These are phyloP conservation scores for Gastracanthus pulcherrimus DNA, from an alignment of 2,888 invertebrate species.

Conservation along the genomic window DNA sequence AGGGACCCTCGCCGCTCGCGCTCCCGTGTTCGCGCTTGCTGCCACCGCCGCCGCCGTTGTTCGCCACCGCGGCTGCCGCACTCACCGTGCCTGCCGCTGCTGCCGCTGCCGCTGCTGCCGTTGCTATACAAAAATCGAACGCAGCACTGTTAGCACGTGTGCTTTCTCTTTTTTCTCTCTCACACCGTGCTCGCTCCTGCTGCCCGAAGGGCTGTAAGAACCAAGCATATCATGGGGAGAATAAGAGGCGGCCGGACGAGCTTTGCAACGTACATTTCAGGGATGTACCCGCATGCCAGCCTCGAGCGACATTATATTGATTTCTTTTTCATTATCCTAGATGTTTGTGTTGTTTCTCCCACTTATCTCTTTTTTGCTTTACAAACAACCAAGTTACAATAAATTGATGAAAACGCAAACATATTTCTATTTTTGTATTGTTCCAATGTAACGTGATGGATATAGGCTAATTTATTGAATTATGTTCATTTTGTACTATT, in stretches of 20 bases:
- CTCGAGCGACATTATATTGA: neutral
- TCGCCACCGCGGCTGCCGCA: slow-evolving; percentile 62
- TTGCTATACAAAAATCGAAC: slow-evolving; percentile 3
- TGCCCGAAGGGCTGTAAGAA: slow-evolving; percentile 16
- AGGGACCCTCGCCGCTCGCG: slow-evolving; percentile 64
- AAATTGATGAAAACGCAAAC: too few species aligned
- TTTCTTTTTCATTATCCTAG: neutral
- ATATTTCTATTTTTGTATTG: too few species aligned
- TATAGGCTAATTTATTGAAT: too few species aligned
- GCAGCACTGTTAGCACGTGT: neutral
- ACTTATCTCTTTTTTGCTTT: too few species aligned
- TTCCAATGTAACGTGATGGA: too few species aligned
- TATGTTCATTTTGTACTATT: too few species aligned
- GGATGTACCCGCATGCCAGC: neutral
- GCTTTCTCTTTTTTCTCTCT: too few species aligned
- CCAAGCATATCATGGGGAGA: neutral
- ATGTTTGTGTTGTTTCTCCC: too few species aligned
- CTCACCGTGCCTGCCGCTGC: neutral
- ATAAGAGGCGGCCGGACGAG: slow-evolving; percentile 3
- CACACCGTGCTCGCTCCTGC: neutral
- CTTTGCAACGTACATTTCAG: neutral
- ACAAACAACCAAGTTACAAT: too few species aligned
- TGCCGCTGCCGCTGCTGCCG: neutral
- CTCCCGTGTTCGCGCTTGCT: slow-evolving; percentile 66
- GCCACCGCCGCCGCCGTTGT: slow-evolving; percentile 62